Evolutionary conservation across 37 sponge, comb jelly and placozoan species (phyloP), one percentile per base, ranked within the genome.

Genomic region (Aphrocallistes beatrix): DNA sequence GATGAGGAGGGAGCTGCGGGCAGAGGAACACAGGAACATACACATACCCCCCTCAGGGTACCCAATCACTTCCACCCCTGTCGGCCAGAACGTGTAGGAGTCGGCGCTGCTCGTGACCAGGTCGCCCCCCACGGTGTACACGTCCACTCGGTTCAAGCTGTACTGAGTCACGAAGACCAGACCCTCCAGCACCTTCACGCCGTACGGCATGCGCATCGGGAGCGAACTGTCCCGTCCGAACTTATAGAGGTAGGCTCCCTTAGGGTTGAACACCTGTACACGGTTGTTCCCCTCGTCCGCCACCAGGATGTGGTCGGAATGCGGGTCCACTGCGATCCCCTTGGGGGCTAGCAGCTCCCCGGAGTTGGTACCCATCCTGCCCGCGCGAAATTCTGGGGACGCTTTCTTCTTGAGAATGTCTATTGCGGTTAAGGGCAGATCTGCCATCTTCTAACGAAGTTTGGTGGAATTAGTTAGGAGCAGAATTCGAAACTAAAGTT

Each of bases 221-320:
- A 19, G 75, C 3, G 21, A 60, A 30, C 8, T 3, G 75, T 60
- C 25, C 21, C 21, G 10, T 32, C 32, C 75, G 21, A 60, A 60
- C 3, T 8, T 25, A 30, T 25, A 60, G 28, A 32, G 21, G 21
- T 60, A 13, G 3, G 10, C 21, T 60, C 75, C 75, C n/a, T 25
- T 25, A 6, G 28, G 25, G 21, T 60, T 30, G n/a, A 60, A 60
- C 75, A 60, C 34, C 75, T 60, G 75, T 19, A 60, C n/a, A 3
- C 75, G 10, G 75, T 60, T 60, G n/a, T 60, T 60, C 75, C 75
- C 75, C 75, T 60, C 75, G 34, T 60, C 75, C 8, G 75, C 75
- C n/a, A 60, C 21, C 25, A 32, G n/a, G 8, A 60, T 60, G 75
- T 60, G 10, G n/a, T 60, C 75, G 8, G 75, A 25, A 13, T 19